Base-by-base conservation (phyloP, 2,797 vertebrate genomes). In the Anomalospiza imberbis region DNA sequence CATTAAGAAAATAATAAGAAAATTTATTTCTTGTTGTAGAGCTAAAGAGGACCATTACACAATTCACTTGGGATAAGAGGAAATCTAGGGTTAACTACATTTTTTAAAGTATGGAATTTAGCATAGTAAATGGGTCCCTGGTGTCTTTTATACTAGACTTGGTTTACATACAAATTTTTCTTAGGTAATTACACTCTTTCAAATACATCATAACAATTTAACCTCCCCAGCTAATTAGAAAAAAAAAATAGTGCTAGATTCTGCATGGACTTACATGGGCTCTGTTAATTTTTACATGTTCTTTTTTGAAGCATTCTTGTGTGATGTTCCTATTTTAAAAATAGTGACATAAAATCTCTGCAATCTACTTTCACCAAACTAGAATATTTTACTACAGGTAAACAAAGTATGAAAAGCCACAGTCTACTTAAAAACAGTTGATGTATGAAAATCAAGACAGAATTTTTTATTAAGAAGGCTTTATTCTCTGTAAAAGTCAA, bases 401-500 rank as follows among this genome's bases (percentile, higher is more conserved):
- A 87, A 50, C 3, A 81, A 81, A 62, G 11, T 60, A 44, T 66
- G 38, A 60, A 89, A 51, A 88, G 47, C 2, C 13, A 61, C 16
- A 63, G 13, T 10, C 21, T 73, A 36, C 36, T 47, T 61, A 36
- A 78, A 93, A 89, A 17, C 5, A 75, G 31, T 32, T 70, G 21
- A 57, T 77, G 12, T 2, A 9, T 51, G 61, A n/a, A 75, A 96
- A 83, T 14, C 7, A 66, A 61, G 29, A 12, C 10, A 71, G 10
- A 84, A 25, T 74, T 54, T 60, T 54, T 58, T 1, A 1, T 75
- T 85, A 57, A 34, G 34, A 82, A 48, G 13, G 4, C 24, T 95
- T 95, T 89, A 53, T 79, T 89, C 55, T 85, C 85, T 74, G 31
- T 34, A 88, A 74, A 92, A 76, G 58, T 76, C 77, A 93, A 91